Conservation (phyloP, 1,140 invertebrate species). For the Anthonomus grandis region DNA sequence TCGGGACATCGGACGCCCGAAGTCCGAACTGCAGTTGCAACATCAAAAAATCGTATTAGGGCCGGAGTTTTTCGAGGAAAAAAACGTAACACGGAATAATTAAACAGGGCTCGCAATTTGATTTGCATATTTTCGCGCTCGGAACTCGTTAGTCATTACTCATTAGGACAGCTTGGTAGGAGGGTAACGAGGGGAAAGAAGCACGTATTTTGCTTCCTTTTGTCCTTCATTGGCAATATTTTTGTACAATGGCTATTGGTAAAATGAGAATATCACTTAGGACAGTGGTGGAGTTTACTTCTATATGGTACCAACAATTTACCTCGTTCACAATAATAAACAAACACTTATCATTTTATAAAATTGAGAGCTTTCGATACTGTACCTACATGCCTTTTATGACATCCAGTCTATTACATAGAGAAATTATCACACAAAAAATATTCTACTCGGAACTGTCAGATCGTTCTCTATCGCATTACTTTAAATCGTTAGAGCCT, state of each 20-base stretch:
- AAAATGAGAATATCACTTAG: background rate
- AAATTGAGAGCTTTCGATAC: no score
- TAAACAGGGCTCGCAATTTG: constrained; percentile 48
- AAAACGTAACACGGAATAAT: constrained; percentile 42
- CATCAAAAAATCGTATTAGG: constrained; percentile 37
- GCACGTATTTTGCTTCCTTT: constrained; percentile 19
- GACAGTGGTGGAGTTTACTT: constrained; percentile 2
- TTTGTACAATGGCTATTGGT: constrained; percentile 1
- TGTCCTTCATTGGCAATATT: constrained; percentile 8
- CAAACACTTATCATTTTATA: no score
- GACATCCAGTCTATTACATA: no score
- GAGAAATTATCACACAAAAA: no score
- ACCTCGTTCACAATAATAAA: no score
- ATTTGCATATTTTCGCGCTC: constrained; percentile 50
- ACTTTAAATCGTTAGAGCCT: no score
- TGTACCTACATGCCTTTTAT: no score
- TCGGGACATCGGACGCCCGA: background rate
- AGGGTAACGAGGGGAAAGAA: constrained; percentile 40
- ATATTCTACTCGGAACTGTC: no score
- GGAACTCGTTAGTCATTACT: constrained; percentile 50
- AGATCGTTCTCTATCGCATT: no score
- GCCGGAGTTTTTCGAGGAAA: constrained; percentile 34
- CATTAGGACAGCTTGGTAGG: constrained; percentile 46
- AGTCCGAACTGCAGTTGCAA: constrained; percentile 21
- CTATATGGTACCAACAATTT: no score